These are phyloP conservation scores for Romanomermis culicivorax DNA, from an alignment of 2,888 invertebrate species.

Conservation along the genomic window DNA sequence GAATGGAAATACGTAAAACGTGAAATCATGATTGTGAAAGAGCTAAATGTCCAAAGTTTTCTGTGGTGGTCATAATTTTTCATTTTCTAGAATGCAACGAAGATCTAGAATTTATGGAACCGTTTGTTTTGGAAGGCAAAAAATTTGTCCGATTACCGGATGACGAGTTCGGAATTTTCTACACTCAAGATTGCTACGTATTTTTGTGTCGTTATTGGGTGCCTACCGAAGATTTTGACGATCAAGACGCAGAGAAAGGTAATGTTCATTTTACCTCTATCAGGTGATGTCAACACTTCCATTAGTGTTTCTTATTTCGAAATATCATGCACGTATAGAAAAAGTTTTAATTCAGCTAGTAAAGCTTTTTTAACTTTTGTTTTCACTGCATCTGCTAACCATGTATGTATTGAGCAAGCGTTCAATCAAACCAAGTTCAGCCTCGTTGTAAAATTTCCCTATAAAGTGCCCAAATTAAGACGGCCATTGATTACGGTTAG, in stretches of 20 bases:
- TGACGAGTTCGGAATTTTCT: constrained; percentile 69
- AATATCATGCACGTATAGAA: too few relatives aligned
- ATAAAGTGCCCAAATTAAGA: too few relatives aligned
- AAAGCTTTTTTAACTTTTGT: too few relatives aligned
- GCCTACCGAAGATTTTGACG: constrained; percentile 39
- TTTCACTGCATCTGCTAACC: too few relatives aligned
- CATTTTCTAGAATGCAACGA: constrained; percentile 80
- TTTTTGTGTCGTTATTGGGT: constrained; percentile 90
- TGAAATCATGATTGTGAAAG: background rate
- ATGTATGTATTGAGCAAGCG: too few relatives aligned
- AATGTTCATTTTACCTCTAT: too few relatives aligned
- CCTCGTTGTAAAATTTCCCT: too few relatives aligned
- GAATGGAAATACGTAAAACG: background rate
- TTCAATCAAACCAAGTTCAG: too few relatives aligned
- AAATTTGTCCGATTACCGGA: constrained; percentile 92
- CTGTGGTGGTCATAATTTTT: background rate
- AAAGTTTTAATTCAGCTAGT: too few relatives aligned
- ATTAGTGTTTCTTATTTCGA: too few relatives aligned
- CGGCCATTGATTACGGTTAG: too few relatives aligned
- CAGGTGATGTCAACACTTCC: too few relatives aligned
- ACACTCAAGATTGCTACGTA: constrained; percentile 87
- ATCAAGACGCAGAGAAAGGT: constrained; percentile 31
- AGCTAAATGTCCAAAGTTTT: background rate
- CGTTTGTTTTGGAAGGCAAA: constrained; percentile 81
- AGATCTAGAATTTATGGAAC: constrained; percentile 89